These are phyloP conservation scores for Tarsius wallacei DNA, from an alignment of 2,797 vertebrate species.

Conservation along the genomic window DNA sequence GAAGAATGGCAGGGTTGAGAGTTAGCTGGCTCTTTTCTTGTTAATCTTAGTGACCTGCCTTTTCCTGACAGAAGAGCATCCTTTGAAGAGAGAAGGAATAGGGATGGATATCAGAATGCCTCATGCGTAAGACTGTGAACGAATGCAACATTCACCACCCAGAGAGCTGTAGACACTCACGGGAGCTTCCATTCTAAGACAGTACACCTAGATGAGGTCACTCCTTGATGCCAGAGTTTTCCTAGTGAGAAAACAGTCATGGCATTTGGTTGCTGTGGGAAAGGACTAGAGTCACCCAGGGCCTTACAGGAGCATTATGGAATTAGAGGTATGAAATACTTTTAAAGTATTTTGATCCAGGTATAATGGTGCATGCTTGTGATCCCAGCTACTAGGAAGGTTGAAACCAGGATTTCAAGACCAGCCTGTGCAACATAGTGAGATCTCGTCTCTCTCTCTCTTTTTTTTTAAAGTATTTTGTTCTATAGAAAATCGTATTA, in stretches of 20 bases:
- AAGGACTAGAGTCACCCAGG: conserved; percentile 17
- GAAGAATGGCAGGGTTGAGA: conserved; percentile 42
- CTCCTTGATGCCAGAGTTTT: conserved; percentile 11
- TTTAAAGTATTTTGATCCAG: conserved; percentile 24
- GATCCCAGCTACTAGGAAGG: not conserved
- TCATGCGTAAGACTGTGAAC: conserved; percentile 45
- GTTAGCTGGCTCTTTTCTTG: conserved; percentile 36
- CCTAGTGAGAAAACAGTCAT: conserved; percentile 45
- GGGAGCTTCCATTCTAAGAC: conserved; percentile 26
- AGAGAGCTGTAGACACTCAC: not conserved
- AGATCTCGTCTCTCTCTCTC: not conserved
- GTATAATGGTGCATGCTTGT: not conserved
- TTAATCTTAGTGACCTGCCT: conserved; percentile 55
- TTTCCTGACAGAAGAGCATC: conserved; percentile 54
- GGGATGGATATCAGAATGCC: conserved; percentile 35
- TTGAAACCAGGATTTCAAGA: not conserved
- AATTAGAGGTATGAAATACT: conserved; percentile 39
- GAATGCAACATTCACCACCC: not conserved
- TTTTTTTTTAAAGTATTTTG: not conserved
- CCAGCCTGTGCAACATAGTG: not conserved
- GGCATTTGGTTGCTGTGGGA: conserved; percentile 19
- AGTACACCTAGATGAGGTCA: conserved; percentile 11
- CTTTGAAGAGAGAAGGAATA: conserved; percentile 47
- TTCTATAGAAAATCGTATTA: conserved; percentile 19
- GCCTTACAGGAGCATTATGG: not conserved